Evolutionary conservation across 2,888 invertebrate species (phyloP), one percentile per base, ranked within the genome.

Genomic region (Acronicta aceris): DNA sequence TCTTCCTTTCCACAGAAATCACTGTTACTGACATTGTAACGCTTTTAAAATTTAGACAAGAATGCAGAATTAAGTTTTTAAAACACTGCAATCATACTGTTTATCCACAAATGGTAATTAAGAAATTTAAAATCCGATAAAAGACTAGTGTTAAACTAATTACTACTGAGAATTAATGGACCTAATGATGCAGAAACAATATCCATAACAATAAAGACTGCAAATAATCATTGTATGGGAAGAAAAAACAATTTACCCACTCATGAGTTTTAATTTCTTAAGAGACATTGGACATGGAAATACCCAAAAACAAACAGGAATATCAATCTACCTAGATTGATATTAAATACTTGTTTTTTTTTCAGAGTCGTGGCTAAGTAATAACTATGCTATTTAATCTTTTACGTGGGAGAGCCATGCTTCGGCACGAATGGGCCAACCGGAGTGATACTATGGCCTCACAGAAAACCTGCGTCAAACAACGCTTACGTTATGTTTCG

Each of bases 11-110:
- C 10, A 25, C 16, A 21, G 4, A 55, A n/a, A 52, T 33, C 41
- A 41, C 13, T 38, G 46, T 59, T n/a, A 71, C 53, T 15, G 74
- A 59, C 79, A 82, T 81, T 41, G 65, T 78, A 25, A 53, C 50
- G 6, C 5, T n/a, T 46, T 5, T 6, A 72, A 49, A 15, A 46
- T 52, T 27, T 9, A 8, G 17, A 54, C 30, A 65, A 15, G 49
- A 79, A 67, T 76, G 65, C 1, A 17, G 5, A 17, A 33, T 0
- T 1, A 36, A 21, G 3, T 25, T 21, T 41, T 49, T n/a, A 40
- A 65, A 53, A 56, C 9, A 25, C 5, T 42, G 12, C n/a, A 15
- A 49, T 36, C 15, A 9, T 56, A 21, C 0, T 55, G 8, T 45
- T 54, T 57, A 17, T 38, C 21, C 25, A 52, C 43, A 69, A 70